A percentile compares a stretch with the other conserved stretches of the same genome.
Evolutionary conservation across 37 sponge, comb jelly and placozoan genomes (phyloP).

Genomic region (Agelas oroides): DNA sequence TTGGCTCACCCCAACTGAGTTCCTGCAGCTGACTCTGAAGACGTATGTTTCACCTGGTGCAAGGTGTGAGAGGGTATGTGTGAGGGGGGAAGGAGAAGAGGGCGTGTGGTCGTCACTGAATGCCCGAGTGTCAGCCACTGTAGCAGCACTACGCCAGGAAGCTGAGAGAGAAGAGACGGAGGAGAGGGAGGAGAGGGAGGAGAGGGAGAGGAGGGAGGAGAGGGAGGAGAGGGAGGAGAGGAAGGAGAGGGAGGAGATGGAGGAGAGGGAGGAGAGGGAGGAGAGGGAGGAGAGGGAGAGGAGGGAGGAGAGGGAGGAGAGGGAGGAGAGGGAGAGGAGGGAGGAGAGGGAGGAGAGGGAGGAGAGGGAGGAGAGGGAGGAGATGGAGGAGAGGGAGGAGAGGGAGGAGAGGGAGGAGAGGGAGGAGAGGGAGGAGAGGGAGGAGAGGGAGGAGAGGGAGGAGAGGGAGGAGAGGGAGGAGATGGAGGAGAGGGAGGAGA

Average conservation of each 20-base stretch:
- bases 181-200: background rate
- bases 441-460: background rate
- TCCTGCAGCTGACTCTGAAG: slow-evolving; percentile 89
- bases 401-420: background rate
- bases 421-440: background rate
- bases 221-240: no score
- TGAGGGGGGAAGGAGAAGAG: slow-evolving; percentile 12
- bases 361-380: background rate
- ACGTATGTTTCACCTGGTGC: slow-evolving; percentile 65
- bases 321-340: background rate
- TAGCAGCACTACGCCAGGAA: slow-evolving; percentile 16
- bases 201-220: background rate
- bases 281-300: background rate
- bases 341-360: background rate
- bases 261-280: background rate
- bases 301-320: background rate
- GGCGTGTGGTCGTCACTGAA: slow-evolving; percentile 12
- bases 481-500: no score
- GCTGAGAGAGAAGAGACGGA: background rate
- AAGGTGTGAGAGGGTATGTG: slow-evolving; percentile 32
- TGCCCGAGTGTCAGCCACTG: slow-evolving; percentile 27
- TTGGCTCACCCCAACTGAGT: slow-evolving; percentile 52
- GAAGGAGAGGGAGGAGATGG: background rate
- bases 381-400: no score
- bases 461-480: background rate